Evolutionary conservation across 2,797 vertebrate species (phyloP).

Genomic region (Rhinogobio ventralis): DNA sequence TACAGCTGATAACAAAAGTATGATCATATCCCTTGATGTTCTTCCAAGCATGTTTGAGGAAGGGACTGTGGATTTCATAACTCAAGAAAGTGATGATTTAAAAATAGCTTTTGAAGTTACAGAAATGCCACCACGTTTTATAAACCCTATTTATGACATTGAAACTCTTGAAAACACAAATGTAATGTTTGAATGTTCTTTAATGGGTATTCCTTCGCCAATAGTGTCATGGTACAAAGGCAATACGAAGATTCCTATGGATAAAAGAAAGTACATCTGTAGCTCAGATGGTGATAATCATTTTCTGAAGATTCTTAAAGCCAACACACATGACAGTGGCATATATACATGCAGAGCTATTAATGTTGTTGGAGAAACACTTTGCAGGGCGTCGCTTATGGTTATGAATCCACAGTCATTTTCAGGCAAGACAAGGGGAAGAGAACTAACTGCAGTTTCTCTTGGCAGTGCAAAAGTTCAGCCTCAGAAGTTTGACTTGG

Average conservation of each 20-base stretch:
- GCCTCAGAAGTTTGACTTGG: slow-evolving; percentile 81
- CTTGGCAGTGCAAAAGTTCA: slow-evolving; percentile 72
- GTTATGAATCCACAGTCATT: slow-evolving; percentile 76
- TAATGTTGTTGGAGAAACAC: slow-evolving; percentile 91
- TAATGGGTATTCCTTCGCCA: slow-evolving; percentile 92
- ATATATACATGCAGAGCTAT: slow-evolving; percentile 88
- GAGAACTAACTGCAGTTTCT: slow-evolving; percentile 76
- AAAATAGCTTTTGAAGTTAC: slow-evolving; percentile 95
- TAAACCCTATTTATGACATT: slow-evolving; percentile 88
- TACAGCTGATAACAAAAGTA: slow-evolving; percentile 93
- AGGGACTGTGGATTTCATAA: slow-evolving; percentile 78
- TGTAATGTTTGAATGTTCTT: slow-evolving; percentile 91
- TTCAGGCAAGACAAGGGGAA: slow-evolving; percentile 72
- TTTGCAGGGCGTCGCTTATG: slow-evolving; percentile 84
- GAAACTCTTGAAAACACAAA: slow-evolving; percentile 84
- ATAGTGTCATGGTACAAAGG: slow-evolving; percentile 93
- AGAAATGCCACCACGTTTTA: slow-evolving; percentile 96
- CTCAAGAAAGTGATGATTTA: slow-evolving; percentile 84
- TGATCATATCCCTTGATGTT: slow-evolving; percentile 96
- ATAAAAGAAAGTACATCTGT: slow-evolving; percentile 82
- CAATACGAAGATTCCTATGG: slow-evolving; percentile 80
- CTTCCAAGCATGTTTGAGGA: slow-evolving; percentile 90
- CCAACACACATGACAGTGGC: slow-evolving; percentile 83
- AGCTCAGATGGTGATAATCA: slow-evolving; percentile 88
- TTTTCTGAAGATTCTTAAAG: slow-evolving; percentile 84